Conservation (phyloP, 2,113 vertebrate species). For the Psilopogon haemacephalus region DNA sequence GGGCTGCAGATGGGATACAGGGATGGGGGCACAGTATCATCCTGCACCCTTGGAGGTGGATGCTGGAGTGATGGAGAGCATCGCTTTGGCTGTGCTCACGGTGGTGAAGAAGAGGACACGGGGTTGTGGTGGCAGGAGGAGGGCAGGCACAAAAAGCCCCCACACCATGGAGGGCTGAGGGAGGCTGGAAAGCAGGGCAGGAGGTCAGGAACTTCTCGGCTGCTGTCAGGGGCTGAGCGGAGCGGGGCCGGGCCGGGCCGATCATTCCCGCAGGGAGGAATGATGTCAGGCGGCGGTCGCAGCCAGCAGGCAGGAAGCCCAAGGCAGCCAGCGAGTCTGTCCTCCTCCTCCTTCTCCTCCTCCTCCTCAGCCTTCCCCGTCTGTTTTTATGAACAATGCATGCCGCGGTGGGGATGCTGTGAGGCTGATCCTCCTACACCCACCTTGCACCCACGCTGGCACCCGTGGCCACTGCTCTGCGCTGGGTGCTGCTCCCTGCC, state of each 20-base stretch:
- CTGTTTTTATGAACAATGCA: slow-evolving; percentile 6
- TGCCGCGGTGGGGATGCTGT: not conserved
- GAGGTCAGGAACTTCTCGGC: slow-evolving; percentile 2
- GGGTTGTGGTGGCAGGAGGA: not conserved
- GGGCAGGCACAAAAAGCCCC: not conserved
- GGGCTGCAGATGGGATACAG: accelerated
- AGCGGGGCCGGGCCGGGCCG: not conserved
- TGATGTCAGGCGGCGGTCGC: not conserved
- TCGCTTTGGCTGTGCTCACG: accelerated
- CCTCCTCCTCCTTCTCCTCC: not conserved
- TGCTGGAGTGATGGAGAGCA: accelerated
- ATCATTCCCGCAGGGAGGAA: not conserved
- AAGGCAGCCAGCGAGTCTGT: slow-evolving; percentile 51
- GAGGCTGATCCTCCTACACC: not conserved
- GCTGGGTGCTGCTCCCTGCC: not conserved
- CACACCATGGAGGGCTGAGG: not conserved
- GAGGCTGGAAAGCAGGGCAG: not conserved
- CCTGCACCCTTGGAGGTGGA: accelerated
- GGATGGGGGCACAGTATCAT: not conserved
- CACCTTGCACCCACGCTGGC: not conserved
- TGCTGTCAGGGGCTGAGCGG: not conserved
- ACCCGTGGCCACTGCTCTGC: accelerated
- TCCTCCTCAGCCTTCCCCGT: not conserved
- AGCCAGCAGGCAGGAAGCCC: slow-evolving; percentile 51
- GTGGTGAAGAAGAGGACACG: not conserved